These are phyloP conservation scores for Beris chalybata DNA, from an alignment of 2,888 invertebrate species.

Conservation along the genomic window DNA sequence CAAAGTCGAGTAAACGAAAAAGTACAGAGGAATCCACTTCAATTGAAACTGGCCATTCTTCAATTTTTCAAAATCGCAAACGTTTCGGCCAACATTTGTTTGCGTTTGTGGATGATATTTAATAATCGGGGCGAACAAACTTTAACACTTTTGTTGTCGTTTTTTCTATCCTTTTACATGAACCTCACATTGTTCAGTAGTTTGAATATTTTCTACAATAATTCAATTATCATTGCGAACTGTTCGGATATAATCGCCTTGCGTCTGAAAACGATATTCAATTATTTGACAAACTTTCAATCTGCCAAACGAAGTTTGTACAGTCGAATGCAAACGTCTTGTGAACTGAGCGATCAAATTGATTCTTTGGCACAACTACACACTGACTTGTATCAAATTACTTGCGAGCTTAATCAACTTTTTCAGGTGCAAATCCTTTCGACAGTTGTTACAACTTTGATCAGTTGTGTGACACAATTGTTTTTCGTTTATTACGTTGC, in stretches of 20 bases:
- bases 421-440: constrained; percentile 44
- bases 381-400: constrained; percentile 41
- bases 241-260: constrained; percentile 44
- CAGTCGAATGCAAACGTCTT: constrained; percentile 34
- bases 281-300: constrained; percentile 24
- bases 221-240: constrained; percentile 43
- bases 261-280: constrained; percentile 41
- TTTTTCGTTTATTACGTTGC: constrained; percentile 47
- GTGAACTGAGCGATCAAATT: constrained; percentile 42
- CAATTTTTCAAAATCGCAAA: no score
- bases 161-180: constrained; percentile 43
- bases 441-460: constrained; percentile 43
- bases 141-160: constrained; percentile 31
- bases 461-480: constrained; percentile 44
- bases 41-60: no score
- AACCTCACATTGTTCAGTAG: constrained; percentile 45
- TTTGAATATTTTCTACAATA: constrained; percentile 43
- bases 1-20: no score
- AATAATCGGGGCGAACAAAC: no score
- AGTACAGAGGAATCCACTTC: no score
- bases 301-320: constrained; percentile 3
- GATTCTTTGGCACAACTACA: constrained; percentile 42
- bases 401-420: constrained; percentile 40
- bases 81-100: no score
- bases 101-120: no score